Evolutionary conservation across 2,888 invertebrate species (phyloP).

Genomic region (Drosophila stalkeri): DNA sequence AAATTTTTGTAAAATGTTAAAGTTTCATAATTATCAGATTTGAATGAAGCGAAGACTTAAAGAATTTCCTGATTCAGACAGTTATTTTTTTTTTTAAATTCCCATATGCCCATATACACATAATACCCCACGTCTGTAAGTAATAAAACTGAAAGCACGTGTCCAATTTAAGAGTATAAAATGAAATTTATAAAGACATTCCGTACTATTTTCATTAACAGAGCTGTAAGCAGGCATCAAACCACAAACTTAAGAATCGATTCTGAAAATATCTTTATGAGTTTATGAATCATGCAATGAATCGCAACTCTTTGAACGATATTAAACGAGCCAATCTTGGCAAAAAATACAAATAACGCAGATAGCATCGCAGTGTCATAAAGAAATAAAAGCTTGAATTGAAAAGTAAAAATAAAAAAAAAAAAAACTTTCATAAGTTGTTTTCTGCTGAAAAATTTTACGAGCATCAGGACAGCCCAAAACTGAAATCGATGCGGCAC

Average conservation of each 20-base stretch:
- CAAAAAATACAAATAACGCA: conserved; percentile 39
- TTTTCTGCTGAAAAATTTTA: conserved; percentile 71
- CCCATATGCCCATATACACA: neutral
- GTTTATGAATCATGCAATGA: conserved; percentile 66
- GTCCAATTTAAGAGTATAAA: neutral
- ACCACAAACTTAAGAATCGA: conserved; percentile 14
- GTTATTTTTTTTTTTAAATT: neutral
- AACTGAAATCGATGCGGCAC: conserved; percentile 17
- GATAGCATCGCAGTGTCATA: conserved; percentile 70
- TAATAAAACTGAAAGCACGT: neutral
- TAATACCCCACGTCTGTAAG: neutral
- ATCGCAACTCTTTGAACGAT: conserved; percentile 41
- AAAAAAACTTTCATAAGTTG: conserved; percentile 64
- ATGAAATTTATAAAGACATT: neutral
- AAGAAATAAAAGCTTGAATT: conserved; percentile 38
- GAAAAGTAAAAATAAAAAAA: conserved; percentile 37
- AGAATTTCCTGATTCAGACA: neutral
- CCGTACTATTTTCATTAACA: neutral
- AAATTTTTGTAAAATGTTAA: too few species aligned
- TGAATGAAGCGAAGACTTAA: too few species aligned
- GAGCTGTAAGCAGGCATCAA: neutral
- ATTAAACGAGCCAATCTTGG: conserved; percentile 56
- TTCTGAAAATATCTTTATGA: conserved; percentile 42
- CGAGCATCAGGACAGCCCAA: conserved; percentile 33
- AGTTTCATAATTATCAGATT: too few species aligned